Conservation (phyloP, 2,888 invertebrate species). For the Hyposoter didymator region DNA sequence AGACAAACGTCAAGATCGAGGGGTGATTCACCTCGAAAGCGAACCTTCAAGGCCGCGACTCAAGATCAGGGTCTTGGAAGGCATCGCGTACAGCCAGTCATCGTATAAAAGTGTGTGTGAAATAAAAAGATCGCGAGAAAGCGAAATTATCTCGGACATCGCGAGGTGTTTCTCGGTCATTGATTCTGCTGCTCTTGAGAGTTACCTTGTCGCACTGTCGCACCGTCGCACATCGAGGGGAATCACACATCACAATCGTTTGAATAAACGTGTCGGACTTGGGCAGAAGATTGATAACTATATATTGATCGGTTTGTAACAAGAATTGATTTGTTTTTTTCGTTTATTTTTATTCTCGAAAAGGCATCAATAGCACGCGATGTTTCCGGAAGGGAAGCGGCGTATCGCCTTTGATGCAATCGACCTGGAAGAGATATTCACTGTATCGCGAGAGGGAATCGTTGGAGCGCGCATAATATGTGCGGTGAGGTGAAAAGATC, state of each 20-base stretch:
- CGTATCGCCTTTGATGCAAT: conserved; percentile 2
- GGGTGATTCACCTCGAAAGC: conserved; percentile 61
- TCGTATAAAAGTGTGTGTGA: conserved; percentile 12
- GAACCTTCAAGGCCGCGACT: conserved; percentile 62
- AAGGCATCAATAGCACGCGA: not conserved
- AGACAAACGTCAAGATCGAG: conserved; percentile 39
- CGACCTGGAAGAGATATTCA: conserved; percentile 17
- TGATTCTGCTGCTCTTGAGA: conserved; percentile 15
- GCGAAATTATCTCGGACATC: conserved; percentile 54
- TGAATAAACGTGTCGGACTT: not conserved
- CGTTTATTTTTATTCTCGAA: not conserved
- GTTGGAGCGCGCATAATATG: conserved; percentile 41
- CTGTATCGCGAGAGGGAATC: conserved; percentile 28
- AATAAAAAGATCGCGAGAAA: conserved; percentile 35
- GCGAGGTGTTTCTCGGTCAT: conserved; percentile 55
- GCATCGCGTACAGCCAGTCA: conserved; percentile 27
- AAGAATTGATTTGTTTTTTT: conserved; percentile 4
- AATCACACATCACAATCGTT: not conserved
- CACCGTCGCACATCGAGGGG: not conserved
- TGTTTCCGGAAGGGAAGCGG: conserved; percentile 8
- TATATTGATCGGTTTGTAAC: not conserved
- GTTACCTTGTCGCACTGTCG: not conserved
- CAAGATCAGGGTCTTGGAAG: conserved; percentile 60
- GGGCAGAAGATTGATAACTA: not conserved
- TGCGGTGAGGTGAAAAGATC: conserved; percentile 33